Percentiles rank a stretch among this genome's conserved stretches.
phyloP scores from a whole-genome alignment of 2,888 invertebrate genomes.

The Pegoplata infirma region DNA sequence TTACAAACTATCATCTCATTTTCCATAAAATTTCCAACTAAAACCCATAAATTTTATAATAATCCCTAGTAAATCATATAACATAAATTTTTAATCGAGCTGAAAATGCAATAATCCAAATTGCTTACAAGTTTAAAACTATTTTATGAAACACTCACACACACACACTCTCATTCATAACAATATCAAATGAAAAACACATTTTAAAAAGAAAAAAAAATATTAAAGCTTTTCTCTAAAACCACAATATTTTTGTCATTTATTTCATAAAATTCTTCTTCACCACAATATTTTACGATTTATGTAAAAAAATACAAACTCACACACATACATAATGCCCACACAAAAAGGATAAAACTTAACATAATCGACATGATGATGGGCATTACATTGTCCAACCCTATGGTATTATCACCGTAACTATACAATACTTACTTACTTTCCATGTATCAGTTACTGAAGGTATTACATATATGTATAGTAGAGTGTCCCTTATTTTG shows the following conservation, averaged over 20 bases:
- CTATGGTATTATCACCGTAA: slow-evolving; percentile 32
- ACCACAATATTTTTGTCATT: slow-evolving; percentile 28
- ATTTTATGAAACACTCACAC: too few species aligned
- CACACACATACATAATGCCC: too few species aligned
- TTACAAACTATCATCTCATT: too few species aligned
- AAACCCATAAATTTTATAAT: neutral
- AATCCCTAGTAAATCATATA: slow-evolving; percentile 9
- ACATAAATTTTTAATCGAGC: slow-evolving; percentile 33
- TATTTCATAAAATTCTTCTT: slow-evolving; percentile 12
- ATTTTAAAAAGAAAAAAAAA: neutral
- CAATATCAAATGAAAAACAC: neutral
- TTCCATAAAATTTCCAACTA: neutral
- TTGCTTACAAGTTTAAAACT: slow-evolving; percentile 27
- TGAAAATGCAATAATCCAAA: slow-evolving; percentile 24
- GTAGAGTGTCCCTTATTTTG: too few species aligned
- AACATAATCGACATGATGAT: slow-evolving; percentile 47
- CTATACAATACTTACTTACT: too few species aligned
- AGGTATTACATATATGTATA: slow-evolving; percentile 19
- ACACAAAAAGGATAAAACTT: slow-evolving; percentile 44
- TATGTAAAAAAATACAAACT: neutral
- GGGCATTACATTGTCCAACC: slow-evolving; percentile 42
- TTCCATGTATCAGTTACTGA: slow-evolving; percentile 15
- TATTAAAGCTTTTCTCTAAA: slow-evolving; percentile 24
- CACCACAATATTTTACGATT: slow-evolving; percentile 8
- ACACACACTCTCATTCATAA: too few species aligned